phyloP scores from a whole-genome alignment of 2,888 invertebrate genomes.

The Nineta flava region DNA sequence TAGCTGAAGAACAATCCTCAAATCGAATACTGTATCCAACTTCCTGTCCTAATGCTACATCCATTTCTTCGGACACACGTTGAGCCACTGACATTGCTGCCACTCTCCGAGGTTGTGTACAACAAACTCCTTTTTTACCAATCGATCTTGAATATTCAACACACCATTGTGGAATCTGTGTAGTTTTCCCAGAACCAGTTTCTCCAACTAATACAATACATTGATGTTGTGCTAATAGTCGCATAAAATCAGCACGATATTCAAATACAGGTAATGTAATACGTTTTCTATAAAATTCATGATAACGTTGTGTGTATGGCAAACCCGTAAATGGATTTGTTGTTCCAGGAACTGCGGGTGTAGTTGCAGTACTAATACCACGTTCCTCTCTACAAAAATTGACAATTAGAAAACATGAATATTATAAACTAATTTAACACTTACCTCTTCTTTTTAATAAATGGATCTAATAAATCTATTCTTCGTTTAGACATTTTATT shows the following conservation, averaged over 20 bases:
- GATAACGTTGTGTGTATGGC: constrained; percentile 78
- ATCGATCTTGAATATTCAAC: constrained; percentile 53
- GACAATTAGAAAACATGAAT: not conserved
- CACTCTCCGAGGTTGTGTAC: constrained; percentile 92
- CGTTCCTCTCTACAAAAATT: constrained; percentile 36
- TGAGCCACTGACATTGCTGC: constrained; percentile 99
- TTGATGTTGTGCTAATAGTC: constrained; percentile 81
- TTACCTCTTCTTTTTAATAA: constrained; percentile 61
- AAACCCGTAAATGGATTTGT: constrained; percentile 67
- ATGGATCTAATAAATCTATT: constrained; percentile 75
- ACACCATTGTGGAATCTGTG: constrained; percentile 97
- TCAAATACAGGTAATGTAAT: constrained; percentile 94
- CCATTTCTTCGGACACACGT: constrained; percentile 98
- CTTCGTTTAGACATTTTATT: constrained; percentile 61
- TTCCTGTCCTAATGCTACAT: constrained; percentile 80
- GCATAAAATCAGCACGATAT: constrained; percentile 91
- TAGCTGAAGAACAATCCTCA: constrained; percentile 92
- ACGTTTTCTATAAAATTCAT: constrained; percentile 76
- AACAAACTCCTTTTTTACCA: constrained; percentile 72
- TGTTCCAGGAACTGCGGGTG: constrained; percentile 28
- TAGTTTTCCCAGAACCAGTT: constrained; percentile 99
- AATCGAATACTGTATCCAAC: constrained; percentile 97
- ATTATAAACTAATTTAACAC: constrained; percentile 17
- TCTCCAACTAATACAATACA: constrained; percentile 95
- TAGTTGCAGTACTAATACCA: constrained; percentile 24